phyloP scores from a whole-genome alignment of 1,140 invertebrate species.

The Ladona fulva region DNA sequence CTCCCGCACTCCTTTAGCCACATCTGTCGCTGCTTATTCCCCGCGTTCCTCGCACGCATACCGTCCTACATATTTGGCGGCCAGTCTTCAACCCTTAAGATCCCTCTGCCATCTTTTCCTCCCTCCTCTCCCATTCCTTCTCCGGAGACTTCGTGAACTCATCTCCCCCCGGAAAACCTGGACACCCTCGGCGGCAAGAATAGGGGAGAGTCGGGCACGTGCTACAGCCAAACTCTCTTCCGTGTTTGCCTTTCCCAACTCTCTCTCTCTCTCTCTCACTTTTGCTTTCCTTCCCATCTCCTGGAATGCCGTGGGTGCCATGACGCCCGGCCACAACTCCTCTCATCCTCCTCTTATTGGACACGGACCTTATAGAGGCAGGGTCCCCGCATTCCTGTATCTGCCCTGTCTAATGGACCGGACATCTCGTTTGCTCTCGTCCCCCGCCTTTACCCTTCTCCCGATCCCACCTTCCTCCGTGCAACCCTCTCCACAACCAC shows the following conservation, averaged over 20 bases:
- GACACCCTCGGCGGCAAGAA: neutral
- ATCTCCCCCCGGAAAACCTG: neutral
- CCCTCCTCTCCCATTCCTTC: neutral
- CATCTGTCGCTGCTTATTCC: neutral
- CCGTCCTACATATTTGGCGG: neutral
- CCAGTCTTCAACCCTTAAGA: neutral
- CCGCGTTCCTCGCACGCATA: neutral
- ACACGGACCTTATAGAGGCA: neutral
- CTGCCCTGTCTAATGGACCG: constrained; percentile 6
- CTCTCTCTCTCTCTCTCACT: neutral
- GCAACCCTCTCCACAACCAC: neutral
- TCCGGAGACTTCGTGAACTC: neutral
- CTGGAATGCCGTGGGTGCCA: neutral
- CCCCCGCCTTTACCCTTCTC: neutral
- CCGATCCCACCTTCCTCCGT: neutral
- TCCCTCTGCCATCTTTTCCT: neutral
- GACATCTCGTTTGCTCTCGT: neutral
- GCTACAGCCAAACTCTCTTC: neutral
- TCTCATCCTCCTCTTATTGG: constrained; percentile 3
- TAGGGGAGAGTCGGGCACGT: neutral
- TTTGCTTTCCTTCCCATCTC: neutral
- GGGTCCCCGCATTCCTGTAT: neutral
- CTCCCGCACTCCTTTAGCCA: neutral
- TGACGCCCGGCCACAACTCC: neutral
- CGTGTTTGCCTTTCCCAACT: constrained; percentile 7